phyloP scores from a whole-genome alignment of 2,113 vertebrate genomes.

The Irena cyanogastra region DNA sequence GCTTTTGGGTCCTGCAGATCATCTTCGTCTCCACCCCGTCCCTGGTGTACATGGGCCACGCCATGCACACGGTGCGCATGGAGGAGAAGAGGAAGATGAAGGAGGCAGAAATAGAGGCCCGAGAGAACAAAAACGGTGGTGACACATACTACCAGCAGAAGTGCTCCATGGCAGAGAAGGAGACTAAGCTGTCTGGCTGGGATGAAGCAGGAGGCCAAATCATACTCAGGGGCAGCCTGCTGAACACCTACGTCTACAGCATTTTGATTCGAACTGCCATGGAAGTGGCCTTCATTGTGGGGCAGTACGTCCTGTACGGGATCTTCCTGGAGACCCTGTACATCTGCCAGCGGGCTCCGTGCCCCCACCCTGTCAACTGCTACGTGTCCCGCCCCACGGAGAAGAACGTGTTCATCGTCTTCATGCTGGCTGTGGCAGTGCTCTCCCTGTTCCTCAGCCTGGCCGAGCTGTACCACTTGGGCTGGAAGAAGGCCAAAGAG shows the following conservation, averaged over 20 bases:
- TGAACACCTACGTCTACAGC: conserved; percentile 90
- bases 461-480: conserved; percentile 88
- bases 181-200: conserved; percentile 50
- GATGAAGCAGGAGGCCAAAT: conserved; percentile 73
- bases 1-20: conserved; percentile 96
- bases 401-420: conserved; percentile 97
- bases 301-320: conserved; percentile 91
- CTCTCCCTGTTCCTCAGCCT: conserved; percentile 90
- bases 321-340: conserved; percentile 89
- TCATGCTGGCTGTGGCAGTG: conserved; percentile 90
- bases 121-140: background rate
- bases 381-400: conserved; percentile 95
- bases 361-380: conserved; percentile 92
- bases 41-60: conserved; percentile 93
- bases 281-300: conserved; percentile 91
- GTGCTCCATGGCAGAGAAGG: conserved; percentile 72
- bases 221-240: conserved; percentile 81
- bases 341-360: conserved; percentile 83
- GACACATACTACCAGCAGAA: conserved; percentile 64
- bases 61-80: conserved; percentile 86
- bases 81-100: conserved; percentile 83
- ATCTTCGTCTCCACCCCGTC: conserved; percentile 96
- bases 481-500: conserved; percentile 82
- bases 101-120: conserved; percentile 66
- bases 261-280: conserved; percentile 89